phyloP scores from a whole-genome alignment of 2,888 invertebrate species.

The Pterostichus madidus region DNA sequence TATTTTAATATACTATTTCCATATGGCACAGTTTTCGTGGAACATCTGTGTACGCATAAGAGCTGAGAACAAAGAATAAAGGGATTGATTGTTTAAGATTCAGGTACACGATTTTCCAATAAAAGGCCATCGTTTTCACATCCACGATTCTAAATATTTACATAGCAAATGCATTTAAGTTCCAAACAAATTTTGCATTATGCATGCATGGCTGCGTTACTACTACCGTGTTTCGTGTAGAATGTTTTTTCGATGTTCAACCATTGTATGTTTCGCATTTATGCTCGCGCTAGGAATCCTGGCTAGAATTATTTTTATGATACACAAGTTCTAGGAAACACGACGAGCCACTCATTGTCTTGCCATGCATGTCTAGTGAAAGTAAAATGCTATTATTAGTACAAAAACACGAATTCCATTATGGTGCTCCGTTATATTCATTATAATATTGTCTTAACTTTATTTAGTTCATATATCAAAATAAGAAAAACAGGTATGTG shows the following conservation, averaged over 20 bases:
- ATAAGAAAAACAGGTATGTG: no score
- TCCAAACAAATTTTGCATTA: conserved; percentile 40
- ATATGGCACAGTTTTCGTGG: no score
- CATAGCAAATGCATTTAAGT: conserved; percentile 42
- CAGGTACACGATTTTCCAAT: conserved; percentile 35
- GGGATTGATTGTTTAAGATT: conserved; percentile 5
- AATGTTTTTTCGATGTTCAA: conserved; percentile 35
- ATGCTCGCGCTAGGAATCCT: conserved; percentile 8
- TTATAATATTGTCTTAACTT: not conserved
- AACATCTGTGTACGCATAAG: not conserved
- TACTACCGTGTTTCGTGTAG: conserved; percentile 35
- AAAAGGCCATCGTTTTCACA: conserved; percentile 5
- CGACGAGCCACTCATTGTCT: conserved; percentile 50
- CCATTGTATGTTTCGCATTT: conserved; percentile 30
- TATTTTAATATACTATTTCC: no score
- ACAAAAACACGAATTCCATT: conserved; percentile 47
- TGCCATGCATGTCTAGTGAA: conserved; percentile 56
- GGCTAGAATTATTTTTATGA: conserved; percentile 50
- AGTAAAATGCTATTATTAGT: conserved; percentile 51
- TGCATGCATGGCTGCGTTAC: conserved; percentile 40
- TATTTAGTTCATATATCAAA: not conserved
- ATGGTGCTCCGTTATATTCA: conserved; percentile 30
- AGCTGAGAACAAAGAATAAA: conserved; percentile 11
- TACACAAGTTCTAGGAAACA: conserved; percentile 54
- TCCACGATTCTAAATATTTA: conserved; percentile 27